These are phyloP conservation scores for Parnassius glacialis DNA, from an alignment of 2,888 invertebrate species.

Conservation along the genomic window DNA sequence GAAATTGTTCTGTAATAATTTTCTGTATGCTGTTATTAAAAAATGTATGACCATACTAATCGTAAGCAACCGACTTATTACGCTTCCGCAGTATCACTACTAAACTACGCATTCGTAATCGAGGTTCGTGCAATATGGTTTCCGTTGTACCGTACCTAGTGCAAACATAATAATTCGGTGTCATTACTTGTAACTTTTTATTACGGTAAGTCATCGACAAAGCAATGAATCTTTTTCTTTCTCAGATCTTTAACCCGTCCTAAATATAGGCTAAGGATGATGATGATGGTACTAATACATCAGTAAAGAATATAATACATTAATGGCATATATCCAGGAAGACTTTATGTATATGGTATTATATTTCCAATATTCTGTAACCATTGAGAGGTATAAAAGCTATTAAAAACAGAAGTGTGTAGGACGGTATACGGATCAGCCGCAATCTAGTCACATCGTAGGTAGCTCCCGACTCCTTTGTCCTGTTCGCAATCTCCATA, in stretches of 20 bases:
- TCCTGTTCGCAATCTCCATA: slow-evolving; percentile 79
- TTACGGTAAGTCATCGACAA: not conserved
- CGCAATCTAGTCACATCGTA: slow-evolving; percentile 61
- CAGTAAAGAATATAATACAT: too few relatives aligned
- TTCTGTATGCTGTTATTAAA: too few relatives aligned
- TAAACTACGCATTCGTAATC: slow-evolving; percentile 26
- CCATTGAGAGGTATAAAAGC: slow-evolving; percentile 6
- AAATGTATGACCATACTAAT: too few relatives aligned
- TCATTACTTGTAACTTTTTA: slow-evolving; percentile 2
- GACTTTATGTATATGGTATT: not conserved
- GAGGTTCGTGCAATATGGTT: slow-evolving; percentile 20
- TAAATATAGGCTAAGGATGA: too few relatives aligned
- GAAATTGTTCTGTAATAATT: too few relatives aligned
- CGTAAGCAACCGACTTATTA: too few relatives aligned
- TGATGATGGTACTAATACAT: too few relatives aligned
- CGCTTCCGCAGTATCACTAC: not conserved
- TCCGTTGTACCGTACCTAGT: slow-evolving; percentile 8
- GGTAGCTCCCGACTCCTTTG: slow-evolving; percentile 68
- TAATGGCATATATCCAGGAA: too few relatives aligned
- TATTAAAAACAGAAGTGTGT: slow-evolving; percentile 18
- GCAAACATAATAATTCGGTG: not conserved
- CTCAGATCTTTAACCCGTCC: too few relatives aligned
- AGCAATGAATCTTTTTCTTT: too few relatives aligned
- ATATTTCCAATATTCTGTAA: not conserved
- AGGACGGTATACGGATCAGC: slow-evolving; percentile 16